These are phyloP conservation scores for Lerema accius DNA, from an alignment of 1,140 invertebrate genomes.

Conservation along the genomic window DNA sequence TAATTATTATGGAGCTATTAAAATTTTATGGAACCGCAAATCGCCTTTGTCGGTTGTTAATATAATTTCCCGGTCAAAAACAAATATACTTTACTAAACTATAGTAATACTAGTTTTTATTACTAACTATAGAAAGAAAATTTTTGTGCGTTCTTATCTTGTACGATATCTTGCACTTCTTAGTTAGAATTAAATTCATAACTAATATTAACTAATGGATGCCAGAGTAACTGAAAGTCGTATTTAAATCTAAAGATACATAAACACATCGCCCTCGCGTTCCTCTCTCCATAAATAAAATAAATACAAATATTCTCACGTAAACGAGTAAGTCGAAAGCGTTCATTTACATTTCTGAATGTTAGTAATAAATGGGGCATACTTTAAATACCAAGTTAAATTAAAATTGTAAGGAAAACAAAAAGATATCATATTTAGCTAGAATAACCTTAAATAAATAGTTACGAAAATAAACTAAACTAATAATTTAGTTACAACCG, in stretches of 20 bases:
- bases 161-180: too few species aligned
- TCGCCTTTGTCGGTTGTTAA: too few species aligned
- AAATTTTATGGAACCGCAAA: too few species aligned
- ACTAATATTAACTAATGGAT: constrained; percentile 74
- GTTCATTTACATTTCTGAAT: constrained; percentile 81
- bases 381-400: constrained; percentile 74
- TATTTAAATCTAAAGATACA: constrained; percentile 79
- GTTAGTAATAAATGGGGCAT: constrained; percentile 78
- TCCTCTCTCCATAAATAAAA: constrained; percentile 79
- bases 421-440: too few species aligned
- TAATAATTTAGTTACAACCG: neutral
- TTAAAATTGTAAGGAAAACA: constrained; percentile 46
- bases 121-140: too few species aligned
- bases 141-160: too few species aligned
- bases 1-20: too few species aligned
- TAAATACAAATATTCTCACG: constrained; percentile 83
- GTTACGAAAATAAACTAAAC: too few species aligned
- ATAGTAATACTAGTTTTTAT: too few species aligned
- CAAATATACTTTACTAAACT: too few species aligned
- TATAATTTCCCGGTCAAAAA: too few species aligned
- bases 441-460: too few species aligned
- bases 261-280: constrained; percentile 77
- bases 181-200: constrained; percentile 62
- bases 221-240: constrained; percentile 65
- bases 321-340: constrained; percentile 78